Evolutionary conservation across 1,140 invertebrate genomes (phyloP), one percentile per base, ranked within the genome.

Genomic region (Trigoniulus corallinus): DNA sequence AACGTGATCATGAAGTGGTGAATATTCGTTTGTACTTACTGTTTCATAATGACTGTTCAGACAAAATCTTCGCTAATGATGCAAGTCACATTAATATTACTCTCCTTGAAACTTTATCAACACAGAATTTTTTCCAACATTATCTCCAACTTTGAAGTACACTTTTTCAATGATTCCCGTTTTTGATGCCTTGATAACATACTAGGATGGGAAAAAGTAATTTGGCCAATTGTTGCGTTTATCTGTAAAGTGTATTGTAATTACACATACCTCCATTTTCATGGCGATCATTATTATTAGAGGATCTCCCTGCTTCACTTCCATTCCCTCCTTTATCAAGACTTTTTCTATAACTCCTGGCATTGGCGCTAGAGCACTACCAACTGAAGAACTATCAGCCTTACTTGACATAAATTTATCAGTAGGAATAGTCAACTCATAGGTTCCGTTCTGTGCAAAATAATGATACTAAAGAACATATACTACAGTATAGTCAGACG

Each of bases 261-360:
- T 13, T 37, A 25, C 13, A 61, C 63, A 67, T 66, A 82, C 81
- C 73, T 99, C 95, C 95, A 99, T 99, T 74, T 98, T 99, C 95
- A 99, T 99, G 7, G 95, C 95, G 53, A 93, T 88, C 61, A 96
- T 81, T 40, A 93, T 81, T 37, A 93, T 75, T 0, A 97, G 66
- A 1, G 86, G 77, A 64, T 95, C 84, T 1, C 88, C 89, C 62
- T 77, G 73, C 53, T 78, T 77, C 1, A 96, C 85, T n/a, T 54
- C 49, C 56, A 86, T 77, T 2, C 88, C 91, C 20, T 74, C 67
- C 51, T 77, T 74, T 0, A 97, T 87, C 20, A 86, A 70, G 34
- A 98, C 70, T 67, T 89, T 91, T 56, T 97, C 91, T 20, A 98
- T 71, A 15, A 96, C 79, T 15, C 95, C 95, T 0, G 94, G 93